These are phyloP conservation scores for Sinelater perroti DNA, from an alignment of 2,888 invertebrate species.

Conservation along the genomic window DNA sequence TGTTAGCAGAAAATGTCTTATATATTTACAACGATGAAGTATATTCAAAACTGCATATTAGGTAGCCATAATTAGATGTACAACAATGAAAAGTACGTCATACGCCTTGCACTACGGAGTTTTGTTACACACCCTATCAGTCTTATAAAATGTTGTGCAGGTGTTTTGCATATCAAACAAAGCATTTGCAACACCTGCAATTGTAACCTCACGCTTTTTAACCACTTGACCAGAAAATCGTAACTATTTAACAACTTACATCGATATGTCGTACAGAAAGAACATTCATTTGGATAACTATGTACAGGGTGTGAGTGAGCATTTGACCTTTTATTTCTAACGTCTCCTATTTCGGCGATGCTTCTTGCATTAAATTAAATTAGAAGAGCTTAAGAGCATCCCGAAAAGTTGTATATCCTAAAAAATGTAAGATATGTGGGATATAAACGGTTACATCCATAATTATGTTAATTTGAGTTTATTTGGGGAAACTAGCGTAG, in stretches of 20 bases:
- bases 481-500: too few relatives aligned
- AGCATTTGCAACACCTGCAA: constrained; percentile 11
- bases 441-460: not conserved
- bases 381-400: not conserved
- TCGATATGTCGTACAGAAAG: constrained; percentile 15
- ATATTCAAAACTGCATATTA: constrained; percentile 14
- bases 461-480: too few relatives aligned
- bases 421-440: constrained; percentile 12
- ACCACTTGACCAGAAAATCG: not conserved
- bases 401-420: not conserved
- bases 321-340: not conserved
- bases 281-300: constrained; percentile 9
- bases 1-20: constrained; percentile 2
- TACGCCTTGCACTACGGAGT: constrained; percentile 15
- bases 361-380: too few relatives aligned
- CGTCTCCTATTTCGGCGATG: too few relatives aligned
- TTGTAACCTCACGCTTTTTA: not conserved
- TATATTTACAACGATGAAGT: constrained; percentile 20
- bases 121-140: constrained; percentile 23
- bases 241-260: constrained; percentile 8
- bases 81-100: constrained; percentile 14
- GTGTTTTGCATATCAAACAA: not conserved
- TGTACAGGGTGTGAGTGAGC: constrained; percentile 11
- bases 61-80: constrained; percentile 5
- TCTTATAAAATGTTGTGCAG: constrained; percentile 20